These are phyloP conservation scores for Dasypogon diadema DNA, from an alignment of 2,888 invertebrate genomes.

Conservation along the genomic window DNA sequence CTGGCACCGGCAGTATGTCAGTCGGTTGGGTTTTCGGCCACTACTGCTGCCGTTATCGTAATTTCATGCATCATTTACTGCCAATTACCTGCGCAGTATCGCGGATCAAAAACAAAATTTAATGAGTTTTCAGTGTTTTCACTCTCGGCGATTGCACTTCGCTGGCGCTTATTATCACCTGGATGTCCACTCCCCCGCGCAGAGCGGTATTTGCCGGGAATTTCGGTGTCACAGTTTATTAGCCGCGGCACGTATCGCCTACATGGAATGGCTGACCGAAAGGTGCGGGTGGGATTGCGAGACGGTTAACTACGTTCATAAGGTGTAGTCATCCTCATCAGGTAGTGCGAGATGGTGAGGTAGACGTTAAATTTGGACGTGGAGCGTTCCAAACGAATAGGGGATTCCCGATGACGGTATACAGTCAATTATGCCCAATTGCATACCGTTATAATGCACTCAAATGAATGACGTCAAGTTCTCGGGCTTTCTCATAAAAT, in stretches of 20 bases:
- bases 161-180: background rate
- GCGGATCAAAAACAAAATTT: conserved; percentile 32
- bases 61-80: conserved; percentile 6
- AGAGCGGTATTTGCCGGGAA: background rate
- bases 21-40: background rate
- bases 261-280: background rate
- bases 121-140: conserved; percentile 16
- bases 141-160: conserved; percentile 26
- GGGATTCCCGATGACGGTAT: conserved; percentile 19
- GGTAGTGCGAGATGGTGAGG: background rate
- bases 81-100: conserved; percentile 3
- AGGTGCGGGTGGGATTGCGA: background rate
- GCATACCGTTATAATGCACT: conserved; percentile 8
- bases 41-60: background rate
- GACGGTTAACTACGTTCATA: background rate
- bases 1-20: background rate
- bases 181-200: background rate
- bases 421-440: conserved; percentile 25
- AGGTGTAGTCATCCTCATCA: too few relatives aligned
- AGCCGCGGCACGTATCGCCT: background rate
- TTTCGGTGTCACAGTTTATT: background rate
- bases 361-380: background rate
- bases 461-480: background rate
- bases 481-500: background rate
- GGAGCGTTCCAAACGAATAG: background rate